Evolutionary conservation across 1,140 invertebrate species (phyloP).

Genomic region (Drosophila sucinea): DNA sequence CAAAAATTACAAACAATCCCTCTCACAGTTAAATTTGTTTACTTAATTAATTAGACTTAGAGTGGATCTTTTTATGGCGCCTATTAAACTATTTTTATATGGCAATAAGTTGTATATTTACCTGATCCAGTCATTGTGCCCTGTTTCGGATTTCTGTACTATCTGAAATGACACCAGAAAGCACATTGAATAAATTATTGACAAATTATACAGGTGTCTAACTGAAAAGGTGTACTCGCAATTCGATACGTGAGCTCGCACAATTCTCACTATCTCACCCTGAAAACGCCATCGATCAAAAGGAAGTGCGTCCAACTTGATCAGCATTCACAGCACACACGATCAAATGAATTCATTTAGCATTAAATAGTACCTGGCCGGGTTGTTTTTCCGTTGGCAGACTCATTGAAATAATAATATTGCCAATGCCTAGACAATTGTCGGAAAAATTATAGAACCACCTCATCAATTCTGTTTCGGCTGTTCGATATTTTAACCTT

Average conservation of each 20-base stretch:
- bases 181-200: conserved; percentile 40
- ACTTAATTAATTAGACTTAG: background rate
- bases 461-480: background rate
- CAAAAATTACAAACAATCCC: background rate
- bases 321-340: conserved; percentile 58
- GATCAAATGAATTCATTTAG: conserved; percentile 43
- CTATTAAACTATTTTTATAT: background rate
- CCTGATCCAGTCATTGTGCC: conserved; percentile 70
- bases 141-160: conserved; percentile 31
- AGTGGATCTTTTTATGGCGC: background rate
- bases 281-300: conserved; percentile 37
- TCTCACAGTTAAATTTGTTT: background rate
- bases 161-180: conserved; percentile 51
- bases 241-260: conserved; percentile 33
- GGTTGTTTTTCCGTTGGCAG: conserved; percentile 30
- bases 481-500: background rate
- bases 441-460: conserved; percentile 14
- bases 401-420: background rate
- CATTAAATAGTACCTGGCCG: conserved; percentile 48
- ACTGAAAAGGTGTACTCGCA: conserved; percentile 37
- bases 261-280: conserved; percentile 25
- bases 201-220: conserved; percentile 4
- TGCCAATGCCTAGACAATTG: conserved; percentile 15
- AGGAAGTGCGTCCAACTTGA: conserved; percentile 48
- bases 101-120: conserved; percentile 44